Base-by-base conservation (phyloP, 2,888 invertebrate species). In the Junonia oenone region DNA sequence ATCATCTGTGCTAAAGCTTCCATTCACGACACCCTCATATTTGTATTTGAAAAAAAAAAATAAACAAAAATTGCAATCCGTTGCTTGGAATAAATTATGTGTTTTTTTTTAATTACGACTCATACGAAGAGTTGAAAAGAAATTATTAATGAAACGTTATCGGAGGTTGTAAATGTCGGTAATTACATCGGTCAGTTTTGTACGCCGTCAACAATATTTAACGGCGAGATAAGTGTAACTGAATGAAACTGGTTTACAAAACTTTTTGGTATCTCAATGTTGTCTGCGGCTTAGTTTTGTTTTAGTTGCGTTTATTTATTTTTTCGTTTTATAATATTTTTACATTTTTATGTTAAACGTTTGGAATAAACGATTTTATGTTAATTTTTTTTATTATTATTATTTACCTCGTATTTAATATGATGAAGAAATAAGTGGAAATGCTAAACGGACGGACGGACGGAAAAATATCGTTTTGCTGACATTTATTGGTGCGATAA, bases 131-230 rank as follows among this genome's bases (percentile, higher is more conserved):
- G 19, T 19, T 47, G 17, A 46, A 58, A 53, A 45, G 51, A 47
- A 55, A 52, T 40, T 58, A 69, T 65, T 69, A 75, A 79, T 81
- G 75, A 75, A 76, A 72, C 77, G 76, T 75, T 81, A 82, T 83
- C 81, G 71, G 59, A 58, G 59, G 66, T 67, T 76, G 74, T 71
- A 76, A 72, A 65, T 68, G 66, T 49, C 43, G 72, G 76, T 76
- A 82, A 81, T 83, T 81, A 79, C 71, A 72, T 73, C 63, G 68
- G 58, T 63, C 68, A 67, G 71, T 69, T 67, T 74, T 68, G 62
- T 60, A 55, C 47, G 14, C 51, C 40, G 22, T 43, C 40, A 45
- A 46, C 45, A 50, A 51, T 59, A 51, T 55, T 51, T 56, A 53
- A 56, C 45, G 22, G 9, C 38, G n/a, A 47, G 52, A 53, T 56